Evolutionary conservation across 1,140 invertebrate genomes (phyloP), one percentile per base, ranked within the genome.

Genomic region (Capitella teleta): DNA sequence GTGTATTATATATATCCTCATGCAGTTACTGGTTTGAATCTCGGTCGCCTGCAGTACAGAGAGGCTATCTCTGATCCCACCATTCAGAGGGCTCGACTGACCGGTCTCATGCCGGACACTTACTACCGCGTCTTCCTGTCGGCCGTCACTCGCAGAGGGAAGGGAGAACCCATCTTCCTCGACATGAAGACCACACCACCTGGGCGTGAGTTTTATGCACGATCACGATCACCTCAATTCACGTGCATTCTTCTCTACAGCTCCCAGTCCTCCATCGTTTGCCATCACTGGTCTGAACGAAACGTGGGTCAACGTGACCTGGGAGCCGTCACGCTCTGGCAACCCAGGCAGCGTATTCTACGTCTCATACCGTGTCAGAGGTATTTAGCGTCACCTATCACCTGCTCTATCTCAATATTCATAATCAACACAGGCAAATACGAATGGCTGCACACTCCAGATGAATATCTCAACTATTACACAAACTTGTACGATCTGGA

Each of bases 281-380:
- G 77, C 79, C 1, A 81, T 82, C 36, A 80, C 83, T 21, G 84
- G 85, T 61, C 80, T 92, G 23, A 80, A 80, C 57, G 79, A 96
- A 0, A 80, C 79, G 14, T 96, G 90, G 89, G 61, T 40, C 12
- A 45, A 43, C 4, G 28, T 54, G 12, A 24, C 48, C 2, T 54
- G 48, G 47, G 30, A 50, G 21, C 48, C 53, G n/a, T 50, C 47
- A 2, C 38, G 26, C 36, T 60, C 37, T 44, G 70, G 64, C 23
- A 63, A 82, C 57, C 81, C 87, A 3, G 83, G 84, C 55, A 84
- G 84, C 14, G 85, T 90, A 63, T 95, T 95, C 70, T 91, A 82
- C 61, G 89, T 86, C 1, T 86, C 90, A 71, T 92, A 87, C 69
- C 82, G 74, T 19, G 30, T 30, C 5, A 45, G 72, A 38, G 47